Evolutionary conservation across 2,888 invertebrate species (phyloP), one percentile per base, ranked within the genome.

Genomic region (Apodemia hepburni): DNA sequence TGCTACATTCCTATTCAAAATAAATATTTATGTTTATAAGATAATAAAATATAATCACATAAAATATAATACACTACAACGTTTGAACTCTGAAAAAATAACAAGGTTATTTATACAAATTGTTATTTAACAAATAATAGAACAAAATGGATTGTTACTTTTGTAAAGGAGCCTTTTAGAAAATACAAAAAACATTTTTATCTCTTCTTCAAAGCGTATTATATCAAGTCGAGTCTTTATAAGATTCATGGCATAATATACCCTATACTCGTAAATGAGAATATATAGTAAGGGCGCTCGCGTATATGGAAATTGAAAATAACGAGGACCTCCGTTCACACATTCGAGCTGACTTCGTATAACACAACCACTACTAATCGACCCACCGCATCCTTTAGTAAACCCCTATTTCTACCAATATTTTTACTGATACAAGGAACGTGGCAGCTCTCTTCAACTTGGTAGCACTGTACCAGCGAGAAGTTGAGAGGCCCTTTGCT

Each of bases 231-330:
- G 78, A 77, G 79, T 84, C 84, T 86, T 86, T 87, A 85, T 80
- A 85, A 86, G 87, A 87, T 87, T 89, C 87, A 87, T 84, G 80
- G 81, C 82, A 85, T 90, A 85, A 87, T 88, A 87, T 85, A 85
- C 83, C 81, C 81, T 82, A 81, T 81, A 83, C 79, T 80, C 76
- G 77, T 80, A 82, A 79, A 83, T 81, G 81, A 84, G 84, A 83
- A 83, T 65, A 61, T 65, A 82, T 76, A 85, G 81, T 78, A 79
- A 84, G 85, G 82, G 82, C 79, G 86, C 81, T 84, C 83, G 54
- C 54, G 85, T 85, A 87, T 87, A 87, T 87, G 88, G 87, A 90
- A 90, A 91, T 91, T 89, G 89, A 89, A 90, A 91, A 90, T 91
- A 90, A 90, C 87, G 90, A 90, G 87, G 81, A 79, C 82, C 82